These are phyloP conservation scores for Hycleus phaleratus DNA, from an alignment of 1,140 invertebrate species.

Conservation along the genomic window DNA sequence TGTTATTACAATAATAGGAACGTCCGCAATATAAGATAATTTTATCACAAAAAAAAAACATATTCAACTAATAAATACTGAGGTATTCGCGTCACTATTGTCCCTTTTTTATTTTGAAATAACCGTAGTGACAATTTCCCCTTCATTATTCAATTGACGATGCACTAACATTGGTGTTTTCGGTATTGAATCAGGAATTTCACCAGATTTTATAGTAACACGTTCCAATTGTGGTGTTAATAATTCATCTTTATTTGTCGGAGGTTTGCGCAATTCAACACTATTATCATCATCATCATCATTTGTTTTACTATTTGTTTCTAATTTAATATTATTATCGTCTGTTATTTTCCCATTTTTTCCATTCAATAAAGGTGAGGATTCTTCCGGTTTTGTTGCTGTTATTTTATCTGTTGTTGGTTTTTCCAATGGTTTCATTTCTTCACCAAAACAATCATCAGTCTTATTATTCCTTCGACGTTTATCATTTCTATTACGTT, in stretches of 20 bases:
- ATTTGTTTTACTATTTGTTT: constrained; percentile 31
- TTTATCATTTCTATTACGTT: constrained; percentile 13
- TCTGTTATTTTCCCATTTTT: constrained; percentile 31
- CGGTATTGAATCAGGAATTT: constrained; percentile 50
- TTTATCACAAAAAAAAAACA: constrained; percentile 25
- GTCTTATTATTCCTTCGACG: constrained; percentile 18
- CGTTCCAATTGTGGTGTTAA: constrained; percentile 49
- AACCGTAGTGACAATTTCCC: constrained; percentile 30
- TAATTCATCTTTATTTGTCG: constrained; percentile 36
- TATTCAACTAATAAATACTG: constrained; percentile 29
- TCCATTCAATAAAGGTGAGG: constrained; percentile 32
- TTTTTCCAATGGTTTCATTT: constrained; percentile 41
- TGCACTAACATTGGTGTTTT: constrained; percentile 56
- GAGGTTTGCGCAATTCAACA: constrained; percentile 31
- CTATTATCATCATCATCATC: constrained; percentile 18
- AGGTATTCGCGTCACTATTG: constrained; percentile 20
- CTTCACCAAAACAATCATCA: constrained; percentile 23
- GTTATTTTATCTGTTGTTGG: constrained; percentile 32
- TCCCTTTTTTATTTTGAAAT: constrained; percentile 3
- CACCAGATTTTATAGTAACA: constrained; percentile 56
- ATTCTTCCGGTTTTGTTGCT: constrained; percentile 23
- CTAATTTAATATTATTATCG: constrained; percentile 16
- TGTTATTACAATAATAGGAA: constrained; percentile 15
- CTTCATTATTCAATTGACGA: constrained; percentile 31
- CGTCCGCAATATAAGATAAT: constrained; percentile 28